Conservation (phyloP, 2,113 vertebrate species). For the Mixornis gularis region DNA sequence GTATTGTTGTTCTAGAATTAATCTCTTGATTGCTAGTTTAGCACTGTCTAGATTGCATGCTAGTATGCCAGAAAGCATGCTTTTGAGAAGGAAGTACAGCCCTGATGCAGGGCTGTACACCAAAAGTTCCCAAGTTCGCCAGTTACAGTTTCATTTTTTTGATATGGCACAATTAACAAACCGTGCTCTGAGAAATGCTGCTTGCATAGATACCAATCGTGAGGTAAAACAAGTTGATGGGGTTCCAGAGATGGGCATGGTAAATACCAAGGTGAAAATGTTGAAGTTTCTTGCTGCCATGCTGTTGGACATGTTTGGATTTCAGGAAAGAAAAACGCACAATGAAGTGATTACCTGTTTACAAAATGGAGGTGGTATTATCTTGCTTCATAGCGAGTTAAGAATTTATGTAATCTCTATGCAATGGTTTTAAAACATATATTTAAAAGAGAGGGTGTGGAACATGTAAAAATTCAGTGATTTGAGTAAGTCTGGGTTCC, state of each 20-base stretch:
- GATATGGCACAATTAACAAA: background rate
- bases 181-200: background rate
- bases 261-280: background rate
- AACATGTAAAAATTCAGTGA: background rate
- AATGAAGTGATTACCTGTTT: background rate
- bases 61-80: background rate
- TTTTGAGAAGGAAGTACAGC: background rate
- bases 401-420: background rate
- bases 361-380: background rate
- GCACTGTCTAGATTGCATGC: background rate
- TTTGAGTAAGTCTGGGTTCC: background rate
- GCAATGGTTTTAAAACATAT: background rate
- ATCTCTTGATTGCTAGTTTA: background rate
- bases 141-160: background rate
- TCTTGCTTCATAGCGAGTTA: background rate
- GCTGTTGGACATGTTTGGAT: background rate
- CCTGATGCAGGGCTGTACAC: background rate
- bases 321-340: background rate
- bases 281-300: background rate
- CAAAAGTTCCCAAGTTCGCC: background rate
- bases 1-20: background rate
- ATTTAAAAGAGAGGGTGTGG: background rate
- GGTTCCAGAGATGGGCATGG: background rate
- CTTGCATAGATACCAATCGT: background rate
- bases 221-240: background rate